Evolutionary conservation across 2,113 vertebrate genomes (phyloP).

Genomic region (Daubentonia madagascariensis): DNA sequence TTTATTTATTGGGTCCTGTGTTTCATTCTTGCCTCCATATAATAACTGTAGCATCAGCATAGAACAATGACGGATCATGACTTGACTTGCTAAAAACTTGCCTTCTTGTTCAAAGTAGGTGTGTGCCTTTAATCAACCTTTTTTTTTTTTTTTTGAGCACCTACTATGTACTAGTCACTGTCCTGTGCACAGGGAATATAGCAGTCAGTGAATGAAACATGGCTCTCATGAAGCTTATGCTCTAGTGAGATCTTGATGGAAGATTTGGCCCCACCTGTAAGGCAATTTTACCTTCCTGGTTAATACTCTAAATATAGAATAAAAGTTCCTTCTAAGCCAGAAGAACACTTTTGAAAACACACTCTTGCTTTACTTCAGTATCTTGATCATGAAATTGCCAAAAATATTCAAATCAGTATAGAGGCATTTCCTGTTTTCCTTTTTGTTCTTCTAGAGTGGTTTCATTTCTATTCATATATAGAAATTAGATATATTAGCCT

Average conservation of each 20-base stretch:
- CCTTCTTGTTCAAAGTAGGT: background rate
- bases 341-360: slow-evolving; percentile 32
- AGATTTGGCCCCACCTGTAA: background rate
- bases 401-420: background rate
- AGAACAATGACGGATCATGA: background rate
- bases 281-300: background rate
- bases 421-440: background rate
- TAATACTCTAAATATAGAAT: background rate
- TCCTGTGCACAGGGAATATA: background rate
- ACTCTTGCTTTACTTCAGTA: background rate
- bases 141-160: background rate
- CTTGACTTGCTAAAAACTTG: background rate
- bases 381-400: slow-evolving; percentile 44
- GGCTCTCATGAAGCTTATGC: background rate
- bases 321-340: slow-evolving; percentile 5
- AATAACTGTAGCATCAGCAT: background rate
- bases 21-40: slow-evolving; percentile 18
- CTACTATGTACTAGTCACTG: background rate
- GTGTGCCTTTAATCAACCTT: background rate
- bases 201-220: slow-evolving; percentile 15
- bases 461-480: background rate
- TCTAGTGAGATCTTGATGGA: background rate
- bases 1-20: background rate
- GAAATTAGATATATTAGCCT: background rate
- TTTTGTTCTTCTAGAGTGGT: background rate